Conservation (phyloP, 64 coral and sea anemone species). For the Montipora sp. region DNA sequence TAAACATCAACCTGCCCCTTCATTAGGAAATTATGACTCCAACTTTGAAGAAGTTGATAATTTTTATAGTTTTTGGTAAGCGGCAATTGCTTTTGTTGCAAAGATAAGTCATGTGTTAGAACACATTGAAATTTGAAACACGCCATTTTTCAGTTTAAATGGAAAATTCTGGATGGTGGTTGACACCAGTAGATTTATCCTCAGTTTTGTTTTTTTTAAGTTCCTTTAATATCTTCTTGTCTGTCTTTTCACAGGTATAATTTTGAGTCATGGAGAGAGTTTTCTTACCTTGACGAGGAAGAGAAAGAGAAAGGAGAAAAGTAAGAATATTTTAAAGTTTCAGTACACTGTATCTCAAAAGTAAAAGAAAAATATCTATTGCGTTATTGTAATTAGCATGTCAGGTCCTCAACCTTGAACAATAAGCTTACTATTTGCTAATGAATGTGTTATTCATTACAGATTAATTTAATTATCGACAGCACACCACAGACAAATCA, state of each 20-base stretch:
- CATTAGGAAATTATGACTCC: slow-evolving; percentile 80
- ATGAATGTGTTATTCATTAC: no score
- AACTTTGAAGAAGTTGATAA: slow-evolving; percentile 97
- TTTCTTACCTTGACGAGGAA: slow-evolving; percentile 98
- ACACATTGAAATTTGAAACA: background rate
- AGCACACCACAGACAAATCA: no score
- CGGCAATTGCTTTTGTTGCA: background rate
- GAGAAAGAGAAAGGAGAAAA: slow-evolving; percentile 98
- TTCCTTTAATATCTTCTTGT: background rate
- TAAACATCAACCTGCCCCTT: slow-evolving; percentile 70
- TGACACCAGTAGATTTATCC: background rate
- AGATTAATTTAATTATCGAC: no score
- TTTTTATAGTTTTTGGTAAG: slow-evolving; percentile 99
- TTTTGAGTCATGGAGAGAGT: slow-evolving; percentile 98
- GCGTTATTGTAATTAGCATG: no score
- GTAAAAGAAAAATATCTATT: no score
- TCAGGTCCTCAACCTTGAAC: no score
- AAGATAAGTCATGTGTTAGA: background rate
- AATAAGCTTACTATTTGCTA: no score
- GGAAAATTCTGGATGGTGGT: background rate
- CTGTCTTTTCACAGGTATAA: slow-evolving; percentile 72
- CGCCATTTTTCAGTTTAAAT: background rate
- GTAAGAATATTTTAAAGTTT: slow-evolving; percentile 21
- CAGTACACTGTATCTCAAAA: no score
- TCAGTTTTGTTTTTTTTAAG: background rate